Evolutionary conservation across 2,888 invertebrate species (phyloP).

Genomic region (Callinectes sapidus): DNA sequence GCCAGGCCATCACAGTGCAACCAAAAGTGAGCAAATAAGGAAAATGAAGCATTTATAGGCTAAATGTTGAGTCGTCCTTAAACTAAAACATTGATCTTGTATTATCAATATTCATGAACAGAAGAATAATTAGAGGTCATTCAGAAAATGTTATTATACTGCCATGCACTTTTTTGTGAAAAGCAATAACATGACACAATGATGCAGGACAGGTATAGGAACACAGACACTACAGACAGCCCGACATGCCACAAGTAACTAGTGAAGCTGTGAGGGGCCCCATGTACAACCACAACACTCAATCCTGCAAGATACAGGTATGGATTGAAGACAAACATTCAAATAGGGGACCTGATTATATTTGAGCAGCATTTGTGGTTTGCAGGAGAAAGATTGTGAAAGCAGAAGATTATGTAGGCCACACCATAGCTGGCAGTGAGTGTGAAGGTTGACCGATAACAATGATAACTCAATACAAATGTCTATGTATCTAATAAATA

Average conservation of each 20-base stretch:
- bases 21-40: no score
- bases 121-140: no score
- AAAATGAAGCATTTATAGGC: no score
- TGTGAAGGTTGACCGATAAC: not conserved
- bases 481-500: not conserved
- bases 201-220: not conserved
- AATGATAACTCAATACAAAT: not conserved
- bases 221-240: not conserved
- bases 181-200: not conserved
- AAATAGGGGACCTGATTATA: not conserved
- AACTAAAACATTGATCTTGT: no score
- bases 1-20: no score
- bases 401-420: no score
- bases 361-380: no score
- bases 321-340: not conserved
- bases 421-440: not conserved
- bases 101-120: no score
- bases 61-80: no score
- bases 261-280: not conserved
- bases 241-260: not conserved
- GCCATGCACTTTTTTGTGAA: not conserved
- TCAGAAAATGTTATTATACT: not conserved
- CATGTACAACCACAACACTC: not conserved
- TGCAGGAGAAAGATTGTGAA: not conserved
- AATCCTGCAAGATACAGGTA: not conserved